Conservation (phyloP, 2,888 invertebrate genomes). For the Helicoverpa assulta region DNA sequence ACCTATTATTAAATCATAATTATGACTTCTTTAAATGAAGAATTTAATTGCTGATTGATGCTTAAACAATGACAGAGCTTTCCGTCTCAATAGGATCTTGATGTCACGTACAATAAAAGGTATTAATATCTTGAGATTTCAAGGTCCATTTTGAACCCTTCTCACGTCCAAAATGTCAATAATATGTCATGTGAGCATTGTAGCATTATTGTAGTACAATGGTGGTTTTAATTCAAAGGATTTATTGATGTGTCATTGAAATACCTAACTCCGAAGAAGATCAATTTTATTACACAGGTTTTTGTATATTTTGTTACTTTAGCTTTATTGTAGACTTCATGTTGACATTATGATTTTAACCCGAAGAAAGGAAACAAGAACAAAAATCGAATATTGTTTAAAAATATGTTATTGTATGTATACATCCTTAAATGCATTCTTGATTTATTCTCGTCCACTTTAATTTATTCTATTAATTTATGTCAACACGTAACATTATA, state of each 20-base stretch:
- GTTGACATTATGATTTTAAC: too few relatives aligned
- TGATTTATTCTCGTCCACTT: too few relatives aligned
- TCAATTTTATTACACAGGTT: not conserved
- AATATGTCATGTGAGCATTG: not conserved
- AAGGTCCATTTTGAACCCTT: not conserved
- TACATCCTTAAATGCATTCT: too few relatives aligned
- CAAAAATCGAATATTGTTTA: too few relatives aligned
- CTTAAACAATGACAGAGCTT: slow-evolving; percentile 1
- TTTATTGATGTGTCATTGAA: not conserved
- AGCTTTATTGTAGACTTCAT: too few relatives aligned
- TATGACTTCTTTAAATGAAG: too few relatives aligned
- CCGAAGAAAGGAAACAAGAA: too few relatives aligned
- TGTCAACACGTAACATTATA: too few relatives aligned
- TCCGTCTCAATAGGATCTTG: not conserved
- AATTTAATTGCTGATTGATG: not conserved
- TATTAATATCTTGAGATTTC: not conserved
- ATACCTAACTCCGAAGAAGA: not conserved
- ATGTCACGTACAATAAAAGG: not conserved
- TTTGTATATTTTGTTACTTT: too few relatives aligned
- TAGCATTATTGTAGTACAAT: slow-evolving; percentile 2
- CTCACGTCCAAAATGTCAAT: slow-evolving; percentile 1
- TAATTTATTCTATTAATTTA: too few relatives aligned
- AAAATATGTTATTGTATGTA: too few relatives aligned
- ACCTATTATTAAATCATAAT: too few relatives aligned
- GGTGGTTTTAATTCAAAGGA: not conserved